Percentiles rank a stretch among this genome's conserved stretches.
These are phyloP conservation scores for Cryptus armator DNA, from an alignment of 2,888 invertebrate species.

Conservation along the genomic window DNA sequence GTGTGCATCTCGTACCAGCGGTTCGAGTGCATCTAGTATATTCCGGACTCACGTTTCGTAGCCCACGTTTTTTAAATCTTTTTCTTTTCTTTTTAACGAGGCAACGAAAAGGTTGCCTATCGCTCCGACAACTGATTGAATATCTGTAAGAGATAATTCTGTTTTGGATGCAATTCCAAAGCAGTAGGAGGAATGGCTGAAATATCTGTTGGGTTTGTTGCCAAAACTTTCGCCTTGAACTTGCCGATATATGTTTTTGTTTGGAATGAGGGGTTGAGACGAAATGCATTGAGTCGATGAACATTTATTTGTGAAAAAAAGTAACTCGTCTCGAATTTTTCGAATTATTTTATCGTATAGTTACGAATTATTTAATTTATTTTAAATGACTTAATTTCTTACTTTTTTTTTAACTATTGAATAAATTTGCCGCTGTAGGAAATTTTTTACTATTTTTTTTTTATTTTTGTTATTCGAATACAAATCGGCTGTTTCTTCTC, in stretches of 20 bases:
- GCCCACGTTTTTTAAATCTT: not conserved
- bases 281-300: too few relatives aligned
- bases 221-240: not conserved
- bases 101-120: slow-evolving; percentile 6
- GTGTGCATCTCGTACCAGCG: slow-evolving; percentile 50
- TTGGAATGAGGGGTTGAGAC: not conserved
- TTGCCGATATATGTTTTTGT: slow-evolving; percentile 9
- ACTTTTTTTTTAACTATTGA: too few relatives aligned
- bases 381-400: too few relatives aligned
- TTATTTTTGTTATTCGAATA: too few relatives aligned
- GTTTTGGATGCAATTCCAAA: not conserved
- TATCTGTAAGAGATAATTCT: slow-evolving; percentile 67
- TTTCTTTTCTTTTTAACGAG: not conserved
- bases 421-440: too few relatives aligned
- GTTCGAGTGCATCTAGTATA: slow-evolving; percentile 53
- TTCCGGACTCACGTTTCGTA: not conserved
- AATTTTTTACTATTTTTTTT: too few relatives aligned
- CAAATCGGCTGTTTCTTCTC: too few relatives aligned
- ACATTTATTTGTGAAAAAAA: too few relatives aligned
- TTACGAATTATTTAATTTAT: not conserved
- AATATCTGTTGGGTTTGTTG: slow-evolving; percentile 17
- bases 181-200: slow-evolving; percentile 3
- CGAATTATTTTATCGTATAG: not conserved
- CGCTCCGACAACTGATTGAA: slow-evolving; percentile 62
- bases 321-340: too few relatives aligned